phyloP scores from a whole-genome alignment of 2,797 vertebrate species.

The Poeciliopsis paucimaculata region DNA sequence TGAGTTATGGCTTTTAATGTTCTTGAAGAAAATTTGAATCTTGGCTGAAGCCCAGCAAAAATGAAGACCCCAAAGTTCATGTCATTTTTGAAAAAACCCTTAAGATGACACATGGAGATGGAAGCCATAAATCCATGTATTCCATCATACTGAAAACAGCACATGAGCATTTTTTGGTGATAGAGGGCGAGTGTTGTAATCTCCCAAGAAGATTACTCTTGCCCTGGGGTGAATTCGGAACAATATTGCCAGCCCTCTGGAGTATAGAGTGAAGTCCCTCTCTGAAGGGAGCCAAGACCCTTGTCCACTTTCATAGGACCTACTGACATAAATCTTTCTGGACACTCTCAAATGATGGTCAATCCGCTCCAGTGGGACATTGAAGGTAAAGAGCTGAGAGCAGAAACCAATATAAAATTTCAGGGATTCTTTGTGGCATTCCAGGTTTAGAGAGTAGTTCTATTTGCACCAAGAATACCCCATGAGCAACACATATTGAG shows the following conservation, averaged over 20 bases:
- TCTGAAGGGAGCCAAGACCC: conserved; percentile 62
- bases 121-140: conserved; percentile 49
- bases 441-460: conserved; percentile 13
- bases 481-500: conserved; percentile 5
- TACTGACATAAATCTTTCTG: conserved; percentile 64
- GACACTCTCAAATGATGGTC: conserved; percentile 66
- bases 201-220: conserved; percentile 77
- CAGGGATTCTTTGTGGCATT: conserved; percentile 40
- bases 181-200: conserved; percentile 66
- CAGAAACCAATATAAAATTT: conserved; percentile 49
- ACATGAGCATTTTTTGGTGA: conserved; percentile 51
- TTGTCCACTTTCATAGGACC: conserved; percentile 61
- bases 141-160: conserved; percentile 49
- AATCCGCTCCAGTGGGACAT: conserved; percentile 53
- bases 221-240: conserved; percentile 68
- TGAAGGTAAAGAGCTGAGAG: conserved; percentile 15
- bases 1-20: neutral
- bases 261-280: conserved; percentile 67
- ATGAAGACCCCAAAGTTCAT: conserved; percentile 29
- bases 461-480: neutral
- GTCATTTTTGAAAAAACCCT: conserved; percentile 15
- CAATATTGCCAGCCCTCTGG: conserved; percentile 71
- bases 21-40: conserved; percentile 4
- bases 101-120: conserved; percentile 42
- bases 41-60: conserved; percentile 9